Evolutionary conservation across 1,140 invertebrate genomes (phyloP).

Genomic region (Brevipalpus yothersi): DNA sequence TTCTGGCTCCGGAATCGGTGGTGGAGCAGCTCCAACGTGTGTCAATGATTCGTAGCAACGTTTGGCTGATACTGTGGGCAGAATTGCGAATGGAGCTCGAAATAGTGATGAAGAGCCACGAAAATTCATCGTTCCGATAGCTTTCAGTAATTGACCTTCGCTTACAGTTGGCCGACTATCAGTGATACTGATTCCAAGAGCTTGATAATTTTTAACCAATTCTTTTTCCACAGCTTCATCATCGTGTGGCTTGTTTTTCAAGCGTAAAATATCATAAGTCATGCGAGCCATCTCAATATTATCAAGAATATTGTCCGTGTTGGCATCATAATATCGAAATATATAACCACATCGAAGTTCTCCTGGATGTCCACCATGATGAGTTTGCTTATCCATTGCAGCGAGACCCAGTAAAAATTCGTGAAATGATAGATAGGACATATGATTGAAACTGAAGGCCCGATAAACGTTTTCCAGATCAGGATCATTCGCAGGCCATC

Average conservation of each 20-base stretch:
- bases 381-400: conserved; percentile 27
- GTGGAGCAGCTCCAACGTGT: neutral
- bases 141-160: neutral
- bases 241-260: neutral
- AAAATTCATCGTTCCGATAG: conserved; percentile 1
- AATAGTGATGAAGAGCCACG: conserved; percentile 2
- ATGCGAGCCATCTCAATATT: neutral
- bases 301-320: conserved; percentile 1
- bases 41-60: neutral
- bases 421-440: conserved; percentile 17
- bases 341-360: conserved; percentile 6
- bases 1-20: neutral
- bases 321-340: conserved; percentile 10
- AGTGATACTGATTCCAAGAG: neutral
- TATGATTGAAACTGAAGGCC: neutral
- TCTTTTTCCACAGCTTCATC: conserved; percentile 3
- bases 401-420: conserved; percentile 27
- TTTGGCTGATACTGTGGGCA: neutral
- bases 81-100: neutral
- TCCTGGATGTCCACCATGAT: conserved; percentile 24
- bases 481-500: neutral
- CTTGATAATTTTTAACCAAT: neutral
- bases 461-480: neutral
- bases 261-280: neutral
- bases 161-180: neutral